Evolutionary conservation across 2,113 vertebrate species (phyloP), one percentile per base, ranked within the genome.

Genomic region (Chaetops frenatus): DNA sequence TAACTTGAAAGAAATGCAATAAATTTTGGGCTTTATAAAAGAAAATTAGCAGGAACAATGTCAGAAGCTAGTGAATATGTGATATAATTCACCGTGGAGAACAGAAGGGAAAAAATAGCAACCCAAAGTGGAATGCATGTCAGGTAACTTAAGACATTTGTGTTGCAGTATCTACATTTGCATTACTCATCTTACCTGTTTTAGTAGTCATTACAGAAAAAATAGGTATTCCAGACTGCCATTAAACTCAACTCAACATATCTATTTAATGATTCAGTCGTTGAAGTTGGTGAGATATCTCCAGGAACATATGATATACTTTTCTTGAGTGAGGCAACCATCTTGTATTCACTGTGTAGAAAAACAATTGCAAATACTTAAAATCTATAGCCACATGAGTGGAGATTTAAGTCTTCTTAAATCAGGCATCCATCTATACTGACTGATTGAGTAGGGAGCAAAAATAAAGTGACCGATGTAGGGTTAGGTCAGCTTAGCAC

Each of bases 11-110:
- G 24, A 44, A 95, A 94, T 94, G 27, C 58, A 83, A 45, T 40
- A 72, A 62, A 42, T 96, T 97, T 94, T 36, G 42, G 54, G 18
- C 25, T 90, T 95, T 93, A 88, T 95, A 61, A 93, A 96, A 95
- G 50, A 90, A 85, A 82, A 45, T 73, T 31, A 64, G 29, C 10
- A 45, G 51, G 48, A 96, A 42, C 11, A 88, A 67, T 81, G 29
- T 73, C 85, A 81, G 50, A 86, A 93, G 38, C 65, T 78, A 80
- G 45, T 82, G 90, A 96, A 84, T n/a, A 91, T 51, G 13, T n/a
- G 94, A 88, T 90, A 86, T 17, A 83, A 51, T 33, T 85, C 38
- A 86, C 78, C 24, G 7, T 91, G 69, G 88, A 89, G 64, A 89
- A 35, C 12, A 84, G 29, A 90, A 85, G 21, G 17, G 38, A 81